A percentile compares a stretch with the other conserved stretches of the same genome.
These are phyloP conservation scores for Caenorhabditis virilis DNA, from an alignment of 2,888 invertebrate genomes.

Conservation along the genomic window DNA sequence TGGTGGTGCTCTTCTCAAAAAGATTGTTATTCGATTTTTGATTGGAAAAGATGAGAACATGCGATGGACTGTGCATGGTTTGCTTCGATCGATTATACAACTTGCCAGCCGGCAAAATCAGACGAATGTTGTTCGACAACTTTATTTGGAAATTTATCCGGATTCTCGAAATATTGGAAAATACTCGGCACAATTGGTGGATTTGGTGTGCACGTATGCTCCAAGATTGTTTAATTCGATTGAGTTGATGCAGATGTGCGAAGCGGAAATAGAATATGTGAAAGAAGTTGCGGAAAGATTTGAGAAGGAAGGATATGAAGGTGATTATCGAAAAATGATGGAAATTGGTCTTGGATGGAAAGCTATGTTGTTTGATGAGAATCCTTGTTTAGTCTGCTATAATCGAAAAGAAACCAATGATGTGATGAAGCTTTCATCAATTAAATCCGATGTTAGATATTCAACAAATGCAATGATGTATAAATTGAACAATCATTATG, in stretches of 20 bases:
- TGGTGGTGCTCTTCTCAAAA: conserved; percentile 27
- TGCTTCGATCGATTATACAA: conserved; percentile 50
- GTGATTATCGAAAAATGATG: conserved; percentile 30
- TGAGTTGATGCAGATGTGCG: conserved; percentile 33
- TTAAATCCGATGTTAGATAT: conserved; percentile 84
- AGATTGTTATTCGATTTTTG: conserved; percentile 42
- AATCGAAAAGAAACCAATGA: conserved; percentile 32
- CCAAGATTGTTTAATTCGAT: conserved; percentile 75
- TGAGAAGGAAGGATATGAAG: conserved; percentile 29
- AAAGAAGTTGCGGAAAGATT: conserved; percentile 12
- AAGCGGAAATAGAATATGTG: conserved; percentile 32
- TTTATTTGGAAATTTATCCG: conserved; percentile 85
- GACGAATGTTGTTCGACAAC: conserved; percentile 76
- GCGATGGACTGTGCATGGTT: conserved; percentile 50
- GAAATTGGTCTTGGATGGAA: conserved; percentile 43
- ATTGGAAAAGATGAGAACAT: conserved; percentile 39
- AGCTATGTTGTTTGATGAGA: conserved; percentile 76
- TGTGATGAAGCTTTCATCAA: conserved; percentile 44
- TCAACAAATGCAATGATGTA: conserved; percentile 97
- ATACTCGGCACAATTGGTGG: conserved; percentile 94
- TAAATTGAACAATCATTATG: conserved; percentile 91
- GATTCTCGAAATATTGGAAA: conserved; percentile 86
- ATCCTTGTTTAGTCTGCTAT: conserved; percentile 89
- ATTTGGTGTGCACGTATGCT: conserved; percentile 91
- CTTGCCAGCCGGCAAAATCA: conserved; percentile 47